A percentile compares a stretch with the other conserved stretches of the same genome.
Evolutionary conservation across 2,888 invertebrate genomes (phyloP).

Genomic region (Lochmaea capreae): DNA sequence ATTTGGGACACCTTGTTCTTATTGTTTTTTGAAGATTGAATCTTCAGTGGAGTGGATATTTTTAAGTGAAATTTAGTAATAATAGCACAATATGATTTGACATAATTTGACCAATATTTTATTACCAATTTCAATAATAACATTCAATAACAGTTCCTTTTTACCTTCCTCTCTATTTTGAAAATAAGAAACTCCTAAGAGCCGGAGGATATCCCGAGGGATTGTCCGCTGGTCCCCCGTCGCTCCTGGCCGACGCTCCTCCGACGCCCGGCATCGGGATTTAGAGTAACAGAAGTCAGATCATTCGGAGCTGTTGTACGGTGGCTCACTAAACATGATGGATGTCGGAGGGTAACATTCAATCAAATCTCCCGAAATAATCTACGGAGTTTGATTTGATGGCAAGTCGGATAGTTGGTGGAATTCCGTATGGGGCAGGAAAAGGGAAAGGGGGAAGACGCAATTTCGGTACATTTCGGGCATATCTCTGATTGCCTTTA

Average conservation of each 20-base stretch:
- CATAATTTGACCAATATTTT: too few relatives aligned
- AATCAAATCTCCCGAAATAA: constrained; percentile 59
- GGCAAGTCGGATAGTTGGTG: constrained; percentile 44
- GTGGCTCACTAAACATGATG: constrained; percentile 59
- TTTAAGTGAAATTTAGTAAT: too few relatives aligned
- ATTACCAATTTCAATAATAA: too few relatives aligned
- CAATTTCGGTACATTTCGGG: constrained; percentile 42
- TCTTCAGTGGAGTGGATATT: too few relatives aligned
- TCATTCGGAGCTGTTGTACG: constrained; percentile 57
- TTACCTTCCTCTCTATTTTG: not conserved
- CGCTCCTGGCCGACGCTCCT: constrained; percentile 45
- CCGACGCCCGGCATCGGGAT: constrained; percentile 45
- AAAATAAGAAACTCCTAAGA: constrained; percentile 27
- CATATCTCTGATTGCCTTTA: constrained; percentile 38
- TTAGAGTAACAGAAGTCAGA: constrained; percentile 59
- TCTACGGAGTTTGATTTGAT: constrained; percentile 56
- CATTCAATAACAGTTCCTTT: not conserved
- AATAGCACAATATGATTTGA: too few relatives aligned
- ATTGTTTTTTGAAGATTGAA: too few relatives aligned
- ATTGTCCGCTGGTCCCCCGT: constrained; percentile 46
- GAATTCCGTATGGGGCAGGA: constrained; percentile 31
- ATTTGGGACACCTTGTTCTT: too few relatives aligned
- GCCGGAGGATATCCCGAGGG: constrained; percentile 49
- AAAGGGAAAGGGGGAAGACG: constrained; percentile 42
- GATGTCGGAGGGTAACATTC: constrained; percentile 59